Evolutionary conservation across 2,113 vertebrate genomes (phyloP).

Genomic region (Monopterus albus): DNA sequence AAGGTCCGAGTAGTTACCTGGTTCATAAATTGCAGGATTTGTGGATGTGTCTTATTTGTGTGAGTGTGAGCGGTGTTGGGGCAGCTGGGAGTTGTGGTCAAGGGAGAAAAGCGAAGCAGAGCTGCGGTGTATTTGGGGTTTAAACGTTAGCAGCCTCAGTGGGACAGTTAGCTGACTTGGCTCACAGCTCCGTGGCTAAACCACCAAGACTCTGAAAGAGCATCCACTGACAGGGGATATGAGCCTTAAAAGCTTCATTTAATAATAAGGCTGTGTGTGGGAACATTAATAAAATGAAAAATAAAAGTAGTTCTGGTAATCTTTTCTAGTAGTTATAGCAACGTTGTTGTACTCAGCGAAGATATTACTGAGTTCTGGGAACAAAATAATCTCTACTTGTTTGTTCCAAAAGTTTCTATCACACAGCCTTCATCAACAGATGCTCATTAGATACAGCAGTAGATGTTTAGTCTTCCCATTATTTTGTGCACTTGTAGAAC

Average conservation of each 20-base stretch:
- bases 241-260: constrained; percentile 13
- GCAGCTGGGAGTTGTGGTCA: constrained; percentile 70
- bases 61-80: constrained; percentile 14
- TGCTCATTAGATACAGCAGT: too few relatives aligned
- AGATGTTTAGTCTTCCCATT: too few relatives aligned
- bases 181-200: constrained; percentile 57
- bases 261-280: constrained; percentile 18
- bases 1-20: constrained; percentile 48
- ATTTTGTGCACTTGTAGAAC: too few relatives aligned
- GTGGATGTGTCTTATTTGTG: constrained; percentile 20
- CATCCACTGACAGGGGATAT: constrained; percentile 2
- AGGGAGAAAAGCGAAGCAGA: constrained; percentile 16
- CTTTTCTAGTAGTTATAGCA: background rate
- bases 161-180: constrained; percentile 61
- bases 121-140: constrained; percentile 59
- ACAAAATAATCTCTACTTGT: too few relatives aligned
- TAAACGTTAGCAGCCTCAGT: constrained; percentile 57
- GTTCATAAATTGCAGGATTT: constrained; percentile 16
- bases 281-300: too few relatives aligned
- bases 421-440: too few relatives aligned
- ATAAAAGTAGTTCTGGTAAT: constrained; percentile 2
- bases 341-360: background rate
- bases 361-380: too few relatives aligned
- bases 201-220: constrained; percentile 51
- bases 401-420: too few relatives aligned